These are phyloP conservation scores for Steromphala cineraria DNA, from an alignment of 2,888 invertebrate genomes.

Conservation along the genomic window DNA sequence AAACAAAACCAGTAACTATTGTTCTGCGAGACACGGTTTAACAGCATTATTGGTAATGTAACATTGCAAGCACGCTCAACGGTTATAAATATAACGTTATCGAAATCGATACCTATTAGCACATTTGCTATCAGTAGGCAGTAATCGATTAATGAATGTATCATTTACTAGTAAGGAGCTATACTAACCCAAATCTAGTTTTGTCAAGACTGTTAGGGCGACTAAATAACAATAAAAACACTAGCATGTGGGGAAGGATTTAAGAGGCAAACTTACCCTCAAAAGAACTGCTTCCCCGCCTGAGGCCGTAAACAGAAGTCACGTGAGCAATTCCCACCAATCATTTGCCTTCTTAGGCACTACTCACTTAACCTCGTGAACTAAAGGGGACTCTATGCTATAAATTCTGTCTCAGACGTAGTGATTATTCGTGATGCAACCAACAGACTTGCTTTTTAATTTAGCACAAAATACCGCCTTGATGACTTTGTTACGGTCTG, in stretches of 20 bases:
- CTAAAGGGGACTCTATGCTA: constrained; percentile 10
- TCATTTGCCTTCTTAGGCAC: background rate
- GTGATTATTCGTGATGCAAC: constrained; percentile 3
- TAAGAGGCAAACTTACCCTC: constrained; percentile 12
- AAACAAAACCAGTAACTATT: too few relatives aligned
- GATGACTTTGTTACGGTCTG: background rate
- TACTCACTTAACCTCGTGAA: constrained; percentile 12
- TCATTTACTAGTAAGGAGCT: too few relatives aligned
- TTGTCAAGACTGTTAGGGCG: too few relatives aligned
- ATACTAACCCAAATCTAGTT: too few relatives aligned
- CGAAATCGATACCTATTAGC: background rate
- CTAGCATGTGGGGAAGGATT: background rate
- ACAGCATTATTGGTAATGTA: background rate
- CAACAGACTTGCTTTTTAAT: background rate
- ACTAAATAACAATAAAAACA: background rate
- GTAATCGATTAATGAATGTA: too few relatives aligned
- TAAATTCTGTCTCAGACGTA: background rate
- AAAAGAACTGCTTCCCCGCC: constrained; percentile 13
- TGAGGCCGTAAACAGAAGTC: constrained; percentile 5
- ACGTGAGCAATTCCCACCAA: constrained; percentile 12
- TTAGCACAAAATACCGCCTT: constrained; percentile 2
- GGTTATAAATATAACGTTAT: background rate
- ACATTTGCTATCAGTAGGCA: background rate
- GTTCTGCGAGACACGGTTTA: too few relatives aligned
- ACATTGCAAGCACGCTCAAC: background rate